Evolutionary conservation across 2,888 invertebrate species (phyloP).

Genomic region (Schizaphis graminum): DNA sequence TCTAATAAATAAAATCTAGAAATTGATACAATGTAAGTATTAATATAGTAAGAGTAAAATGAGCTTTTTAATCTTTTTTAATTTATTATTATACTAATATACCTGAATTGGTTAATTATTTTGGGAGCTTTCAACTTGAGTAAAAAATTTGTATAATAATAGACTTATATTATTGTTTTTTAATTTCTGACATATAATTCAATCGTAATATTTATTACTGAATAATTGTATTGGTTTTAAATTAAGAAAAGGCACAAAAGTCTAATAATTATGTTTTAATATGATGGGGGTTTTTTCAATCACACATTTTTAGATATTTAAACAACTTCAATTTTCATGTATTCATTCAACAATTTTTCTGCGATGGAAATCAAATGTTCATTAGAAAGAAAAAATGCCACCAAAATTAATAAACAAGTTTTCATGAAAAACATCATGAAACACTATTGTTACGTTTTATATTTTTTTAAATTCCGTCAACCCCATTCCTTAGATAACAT

Average conservation of each 20-base stretch:
- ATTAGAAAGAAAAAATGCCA: background rate
- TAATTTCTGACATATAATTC: background rate
- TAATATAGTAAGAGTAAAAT: background rate
- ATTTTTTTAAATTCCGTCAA: background rate
- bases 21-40: background rate
- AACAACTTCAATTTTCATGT: background rate
- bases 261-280: background rate
- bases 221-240: background rate
- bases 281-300: background rate
- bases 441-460: background rate
- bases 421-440: background rate
- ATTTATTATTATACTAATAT: background rate
- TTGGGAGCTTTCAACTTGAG: background rate
- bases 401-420: background rate
- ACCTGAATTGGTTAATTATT: background rate
- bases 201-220: background rate
- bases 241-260: background rate
- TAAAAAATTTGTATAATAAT: background rate
- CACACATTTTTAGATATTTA: background rate
- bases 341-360: background rate
- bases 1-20: background rate
- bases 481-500: too few relatives aligned
- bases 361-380: background rate
- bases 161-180: background rate
- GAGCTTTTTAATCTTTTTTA: background rate